Evolutionary conservation across 2,113 vertebrate species (phyloP).

Genomic region (Chroicocephalus ridibundus): DNA sequence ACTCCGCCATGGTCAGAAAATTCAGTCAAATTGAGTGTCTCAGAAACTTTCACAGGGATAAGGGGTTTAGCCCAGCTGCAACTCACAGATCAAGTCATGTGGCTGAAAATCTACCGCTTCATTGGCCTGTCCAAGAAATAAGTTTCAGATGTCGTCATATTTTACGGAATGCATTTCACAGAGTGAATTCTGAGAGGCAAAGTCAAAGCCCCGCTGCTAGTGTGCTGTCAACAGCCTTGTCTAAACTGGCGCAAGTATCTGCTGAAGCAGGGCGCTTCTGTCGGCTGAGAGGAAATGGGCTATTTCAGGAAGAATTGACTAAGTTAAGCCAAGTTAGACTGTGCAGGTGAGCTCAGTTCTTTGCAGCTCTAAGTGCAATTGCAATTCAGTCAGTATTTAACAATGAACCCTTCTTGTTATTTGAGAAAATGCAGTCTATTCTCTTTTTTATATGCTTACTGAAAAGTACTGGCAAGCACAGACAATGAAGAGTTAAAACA

Average conservation of each 20-base stretch:
- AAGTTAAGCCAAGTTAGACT: background rate
- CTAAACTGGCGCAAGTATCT: conserved; percentile 7
- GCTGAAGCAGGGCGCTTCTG: background rate
- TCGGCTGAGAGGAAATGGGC: background rate
- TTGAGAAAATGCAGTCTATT: background rate
- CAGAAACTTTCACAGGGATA: background rate
- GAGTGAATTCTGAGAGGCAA: background rate
- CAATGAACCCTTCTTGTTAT: background rate
- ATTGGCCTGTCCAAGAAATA: conserved; percentile 11
- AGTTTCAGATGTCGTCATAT: background rate
- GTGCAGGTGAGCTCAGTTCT: background rate
- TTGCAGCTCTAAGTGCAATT: background rate
- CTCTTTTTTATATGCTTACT: background rate
- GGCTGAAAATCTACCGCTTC: background rate
- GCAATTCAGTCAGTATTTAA: background rate
- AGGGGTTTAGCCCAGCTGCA: background rate
- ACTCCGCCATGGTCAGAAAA: background rate
- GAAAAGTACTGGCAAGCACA: background rate
- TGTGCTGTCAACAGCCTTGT: background rate
- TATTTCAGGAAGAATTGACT: background rate
- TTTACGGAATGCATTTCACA: background rate
- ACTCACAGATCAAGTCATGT: background rate
- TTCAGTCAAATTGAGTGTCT: background rate
- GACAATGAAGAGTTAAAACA: conserved; percentile 41
- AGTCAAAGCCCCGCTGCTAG: conserved; percentile 14